Evolutionary conservation across 2,888 invertebrate genomes (phyloP), one percentile per base, ranked within the genome.

Genomic region (Blomia tropicalis): DNA sequence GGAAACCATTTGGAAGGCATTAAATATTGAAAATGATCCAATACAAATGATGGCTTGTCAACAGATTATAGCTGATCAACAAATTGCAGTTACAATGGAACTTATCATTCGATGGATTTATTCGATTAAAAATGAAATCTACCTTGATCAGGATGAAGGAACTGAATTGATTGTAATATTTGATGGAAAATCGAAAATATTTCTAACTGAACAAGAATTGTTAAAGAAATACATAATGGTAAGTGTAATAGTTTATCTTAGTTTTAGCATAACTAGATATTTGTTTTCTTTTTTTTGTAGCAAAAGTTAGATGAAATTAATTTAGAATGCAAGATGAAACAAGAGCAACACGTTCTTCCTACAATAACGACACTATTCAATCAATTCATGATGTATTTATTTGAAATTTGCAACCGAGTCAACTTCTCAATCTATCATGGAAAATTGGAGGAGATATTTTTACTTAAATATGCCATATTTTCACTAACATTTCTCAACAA

Each of bases 391-490:
- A 3, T 32, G 2, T 56, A 56, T 31, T 7, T 56, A 19, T 30
- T 3, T 56, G 4, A n/a, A 2, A 27, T 56, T 2, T 56, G 3
- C 29, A 56, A 56, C 29, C 32, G 29, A 5, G 17, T 56, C 3
- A 29, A 56, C 25, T 4, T 2, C 2, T n/a, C 14, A 19, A 56
- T 56, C 11, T 14, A 2, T 23, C 3, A 36, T 36, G 17, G n/a
- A 7, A 29, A 56, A 14, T 25, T 56, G 56, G 56, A 56, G 17
- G 2, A 56, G 14, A n/a, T 56, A 11, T 56, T 56, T 7, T 36
- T 56, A 17, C 27, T 56, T 2, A 56, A 56, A 56, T 56, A 56
- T 56, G 25, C 56, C 14, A 4, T 56, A 5, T 56, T 32, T 36
- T 27, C 32, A 27, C 11, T 56, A 11, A 56, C 25, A n/a, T 56